Conservation (phyloP, 2,797 vertebrate species). For the Argentina silus region DNA sequence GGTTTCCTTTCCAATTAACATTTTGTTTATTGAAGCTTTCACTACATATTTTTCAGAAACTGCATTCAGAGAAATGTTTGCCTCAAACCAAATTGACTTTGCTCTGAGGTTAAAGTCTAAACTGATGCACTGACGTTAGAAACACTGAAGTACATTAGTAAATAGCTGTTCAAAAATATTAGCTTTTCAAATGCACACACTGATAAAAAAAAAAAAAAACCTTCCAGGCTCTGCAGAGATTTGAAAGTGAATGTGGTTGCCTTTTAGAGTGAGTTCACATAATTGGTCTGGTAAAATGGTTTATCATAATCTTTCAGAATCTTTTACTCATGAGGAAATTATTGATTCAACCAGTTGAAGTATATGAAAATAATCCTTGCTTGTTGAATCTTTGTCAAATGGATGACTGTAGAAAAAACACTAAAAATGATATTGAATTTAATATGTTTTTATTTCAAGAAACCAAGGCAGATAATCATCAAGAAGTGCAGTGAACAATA, state of each 20-base stretch:
- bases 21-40: no score
- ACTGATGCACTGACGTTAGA: background rate
- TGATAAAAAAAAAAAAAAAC: background rate
- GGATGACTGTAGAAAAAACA: no score
- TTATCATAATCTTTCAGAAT: no score
- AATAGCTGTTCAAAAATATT: background rate
- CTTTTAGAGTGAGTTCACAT: background rate
- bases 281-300: background rate
- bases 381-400: no score
- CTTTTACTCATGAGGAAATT: no score
- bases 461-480: background rate
- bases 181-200: background rate
- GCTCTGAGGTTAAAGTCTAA: background rate
- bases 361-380: no score
- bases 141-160: background rate
- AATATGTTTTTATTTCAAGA: no score
- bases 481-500: conserved; percentile 26
- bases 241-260: background rate
- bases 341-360: no score
- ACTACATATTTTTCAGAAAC: background rate
- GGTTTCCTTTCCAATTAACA: no score
- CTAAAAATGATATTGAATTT: no score
- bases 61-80: background rate
- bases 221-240: background rate
- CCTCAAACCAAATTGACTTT: background rate